Evolutionary conservation across 2,888 invertebrate genomes (phyloP), one percentile per base, ranked within the genome.

Genomic region (Polyploca ridens): DNA sequence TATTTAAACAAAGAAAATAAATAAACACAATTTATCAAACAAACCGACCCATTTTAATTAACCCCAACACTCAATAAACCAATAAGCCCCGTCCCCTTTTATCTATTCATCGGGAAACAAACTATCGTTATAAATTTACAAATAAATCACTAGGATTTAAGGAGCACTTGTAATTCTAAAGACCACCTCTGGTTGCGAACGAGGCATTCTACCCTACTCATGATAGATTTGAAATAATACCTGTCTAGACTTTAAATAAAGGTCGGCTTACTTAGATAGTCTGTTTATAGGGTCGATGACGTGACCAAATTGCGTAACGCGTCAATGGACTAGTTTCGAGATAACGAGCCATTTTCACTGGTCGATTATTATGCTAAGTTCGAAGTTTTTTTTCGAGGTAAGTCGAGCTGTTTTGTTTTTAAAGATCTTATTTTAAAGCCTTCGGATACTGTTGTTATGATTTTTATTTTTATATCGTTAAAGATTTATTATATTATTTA

Each of bases 91-190:
- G n/a, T 19, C 16, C 54, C 10, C 10, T 54, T 19, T 54, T 19
- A 54, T 19, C 19, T 10, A 10, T 54, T 54, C 54, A 54, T 46
- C 3, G 44, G n/a, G n/a, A 46, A 46, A 14, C 6, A 54, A 49
- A 54, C 54, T 54, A 54, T 54, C n/a, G 3, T 54, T 73, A 69
- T 71, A 74, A 73, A 79, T 72, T 75, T 67, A 66, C 71, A 71
- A 73, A 76, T 76, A 76, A 81, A 79, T 77, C 76, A 77, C 69
- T 64, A 70, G 77, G 79, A 77, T 84, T 83, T 78, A 44, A 10
- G 64, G 74, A 69, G 64, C 69, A 75, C 73, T 85, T 83, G 76
- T 75, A 80, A 83, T 84, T 85, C 81, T 79, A 83, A 76, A 75
- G 74, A 73, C 73, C 67, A 63, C 62, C 64, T 66, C 70, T 73